phyloP scores from a whole-genome alignment of 2,888 invertebrate genomes.

The Drosophila neonasuta region DNA sequence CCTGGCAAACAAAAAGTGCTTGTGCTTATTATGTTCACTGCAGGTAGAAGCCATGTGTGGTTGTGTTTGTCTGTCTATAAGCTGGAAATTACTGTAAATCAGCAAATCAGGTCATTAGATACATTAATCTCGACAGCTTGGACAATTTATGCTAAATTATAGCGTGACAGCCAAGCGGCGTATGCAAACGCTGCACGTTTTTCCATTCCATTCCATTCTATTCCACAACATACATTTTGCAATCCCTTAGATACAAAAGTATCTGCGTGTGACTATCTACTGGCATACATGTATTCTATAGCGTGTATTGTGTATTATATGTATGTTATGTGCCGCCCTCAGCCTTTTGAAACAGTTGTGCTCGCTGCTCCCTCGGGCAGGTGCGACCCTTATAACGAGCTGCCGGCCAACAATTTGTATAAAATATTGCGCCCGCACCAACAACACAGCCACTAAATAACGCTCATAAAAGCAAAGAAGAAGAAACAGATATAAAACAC shows the following conservation, averaged over 20 bases:
- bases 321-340: conserved; percentile 25
- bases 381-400: conserved; percentile 72
- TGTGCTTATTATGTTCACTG: conserved; percentile 21
- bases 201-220: conserved; percentile 8
- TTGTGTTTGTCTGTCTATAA: conserved; percentile 45
- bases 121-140: conserved; percentile 78
- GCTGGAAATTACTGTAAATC: conserved; percentile 78
- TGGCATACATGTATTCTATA: conserved; percentile 2
- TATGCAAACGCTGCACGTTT: conserved; percentile 47
- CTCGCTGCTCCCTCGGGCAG: conserved; percentile 43
- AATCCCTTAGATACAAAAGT: conserved; percentile 55
- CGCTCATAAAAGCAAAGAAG: conserved; percentile 17
- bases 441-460: conserved; percentile 51
- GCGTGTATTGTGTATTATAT: not conserved
- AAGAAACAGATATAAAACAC: not conserved
- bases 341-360: conserved; percentile 19
- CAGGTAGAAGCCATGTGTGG: conserved; percentile 52
- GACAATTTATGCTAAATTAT: conserved; percentile 77
- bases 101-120: conserved; percentile 79
- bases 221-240: conserved; percentile 27
- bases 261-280: conserved; percentile 18
- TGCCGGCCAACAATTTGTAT: conserved; percentile 64
- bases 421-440: conserved; percentile 72
- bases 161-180: conserved; percentile 54
- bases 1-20: conserved; percentile 54